A percentile compares a stretch with the other conserved stretches of the same genome.
Evolutionary conservation across 2,888 invertebrate species (phyloP).

Genomic region (Neuroscelio doddi): DNA sequence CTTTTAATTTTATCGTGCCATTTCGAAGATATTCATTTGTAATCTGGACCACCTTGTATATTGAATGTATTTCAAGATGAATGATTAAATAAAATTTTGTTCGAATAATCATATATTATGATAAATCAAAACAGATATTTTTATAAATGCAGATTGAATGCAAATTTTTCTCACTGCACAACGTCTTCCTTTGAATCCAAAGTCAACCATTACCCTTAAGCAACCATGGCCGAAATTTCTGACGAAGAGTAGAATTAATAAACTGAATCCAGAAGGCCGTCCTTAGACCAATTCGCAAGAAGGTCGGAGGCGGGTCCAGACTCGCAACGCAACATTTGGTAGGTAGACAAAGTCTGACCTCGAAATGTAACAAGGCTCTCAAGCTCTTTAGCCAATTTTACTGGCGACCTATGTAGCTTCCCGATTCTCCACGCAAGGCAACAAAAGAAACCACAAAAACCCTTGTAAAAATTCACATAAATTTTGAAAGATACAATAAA

Average conservation of each 20-base stretch:
- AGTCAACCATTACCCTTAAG: slow-evolving; percentile 27
- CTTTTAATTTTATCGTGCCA: too few relatives aligned
- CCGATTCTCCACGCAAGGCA: slow-evolving; percentile 36
- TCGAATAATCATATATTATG: too few relatives aligned
- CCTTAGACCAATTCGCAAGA: slow-evolving; percentile 57
- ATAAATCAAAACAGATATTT: too few relatives aligned
- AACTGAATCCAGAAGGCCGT: slow-evolving; percentile 57
- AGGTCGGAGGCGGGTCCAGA: slow-evolving; percentile 65
- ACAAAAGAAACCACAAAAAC: slow-evolving; percentile 23
- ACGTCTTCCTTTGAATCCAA: slow-evolving; percentile 23
- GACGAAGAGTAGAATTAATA: slow-evolving; percentile 54
- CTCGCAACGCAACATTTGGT: slow-evolving; percentile 53
- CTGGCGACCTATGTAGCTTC: slow-evolving; percentile 25
- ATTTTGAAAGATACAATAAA: too few relatives aligned
- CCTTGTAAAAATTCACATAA: too few relatives aligned
- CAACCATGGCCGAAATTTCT: slow-evolving; percentile 32
- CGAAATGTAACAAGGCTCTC: slow-evolving; percentile 57
- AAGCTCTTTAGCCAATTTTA: slow-evolving; percentile 56
- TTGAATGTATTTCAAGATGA: too few relatives aligned
- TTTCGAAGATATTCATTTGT: too few relatives aligned
- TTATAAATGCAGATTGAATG: too few relatives aligned
- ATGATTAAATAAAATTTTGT: too few relatives aligned
- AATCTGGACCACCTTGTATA: too few relatives aligned
- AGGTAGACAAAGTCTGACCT: slow-evolving; percentile 58
- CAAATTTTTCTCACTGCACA: too few relatives aligned